These are phyloP conservation scores for Trachurus trachurus DNA, from an alignment of 2,797 vertebrate genomes.

Conservation along the genomic window DNA sequence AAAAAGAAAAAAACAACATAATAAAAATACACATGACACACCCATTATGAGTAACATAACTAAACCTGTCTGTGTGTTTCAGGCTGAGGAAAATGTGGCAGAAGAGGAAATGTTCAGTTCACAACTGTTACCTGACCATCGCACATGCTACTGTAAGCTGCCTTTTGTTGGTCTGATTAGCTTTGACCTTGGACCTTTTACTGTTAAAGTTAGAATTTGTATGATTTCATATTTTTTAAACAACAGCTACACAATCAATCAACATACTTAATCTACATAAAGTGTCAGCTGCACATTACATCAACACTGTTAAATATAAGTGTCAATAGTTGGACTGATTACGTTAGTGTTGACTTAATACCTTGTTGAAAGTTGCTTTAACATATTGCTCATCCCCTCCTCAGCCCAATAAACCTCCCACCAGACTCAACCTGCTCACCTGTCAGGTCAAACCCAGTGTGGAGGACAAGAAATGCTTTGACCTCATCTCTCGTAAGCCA, in stretches of 20 bases:
- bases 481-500: slow-evolving; percentile 89
- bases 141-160: slow-evolving; percentile 86
- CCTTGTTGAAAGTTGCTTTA: background rate
- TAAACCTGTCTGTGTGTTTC: slow-evolving; percentile 40
- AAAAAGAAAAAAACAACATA: no score
- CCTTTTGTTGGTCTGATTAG: no score
- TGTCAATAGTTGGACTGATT: no score
- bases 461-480: slow-evolving; percentile 92
- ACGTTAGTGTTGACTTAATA: background rate
- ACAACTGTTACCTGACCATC: slow-evolving; percentile 88
- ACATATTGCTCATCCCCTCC: background rate
- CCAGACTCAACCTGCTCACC: slow-evolving; percentile 90
- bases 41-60: background rate
- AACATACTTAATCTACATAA: no score
- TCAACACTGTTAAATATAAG: no score
- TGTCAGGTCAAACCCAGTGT: slow-evolving; percentile 90
- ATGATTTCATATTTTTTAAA: no score
- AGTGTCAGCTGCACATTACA: no score
- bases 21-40: background rate
- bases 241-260: no score
- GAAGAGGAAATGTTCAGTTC: slow-evolving; percentile 87
- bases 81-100: slow-evolving; percentile 89
- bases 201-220: no score
- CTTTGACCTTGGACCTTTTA: no score
- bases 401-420: slow-evolving; percentile 87